Evolutionary conservation across 1,140 invertebrate genomes (phyloP).

Genomic region (Drosophila sp.): DNA sequence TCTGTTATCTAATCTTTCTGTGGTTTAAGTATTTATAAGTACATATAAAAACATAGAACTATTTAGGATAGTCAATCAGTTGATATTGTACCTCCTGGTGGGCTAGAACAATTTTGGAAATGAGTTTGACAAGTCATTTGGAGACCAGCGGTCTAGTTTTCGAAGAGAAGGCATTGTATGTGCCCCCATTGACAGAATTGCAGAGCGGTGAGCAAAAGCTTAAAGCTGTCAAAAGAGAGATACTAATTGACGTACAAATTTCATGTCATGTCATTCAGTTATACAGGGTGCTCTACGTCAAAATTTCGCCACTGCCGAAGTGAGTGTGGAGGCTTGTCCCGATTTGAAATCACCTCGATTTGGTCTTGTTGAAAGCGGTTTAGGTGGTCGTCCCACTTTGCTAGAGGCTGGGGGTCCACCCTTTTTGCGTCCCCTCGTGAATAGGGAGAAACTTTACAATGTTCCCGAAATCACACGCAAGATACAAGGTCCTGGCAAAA

Average conservation of each 20-base stretch:
- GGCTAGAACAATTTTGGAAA: slow-evolving; percentile 2
- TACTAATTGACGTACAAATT: too few relatives aligned
- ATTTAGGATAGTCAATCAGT: too few relatives aligned
- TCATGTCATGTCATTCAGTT: slow-evolving; percentile 84
- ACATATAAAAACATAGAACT: too few relatives aligned
- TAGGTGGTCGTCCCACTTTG: slow-evolving; percentile 89
- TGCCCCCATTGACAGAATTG: slow-evolving; percentile 84
- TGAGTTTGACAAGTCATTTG: slow-evolving; percentile 53
- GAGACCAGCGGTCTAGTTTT: slow-evolving; percentile 76
- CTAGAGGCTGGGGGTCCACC: slow-evolving; percentile 93
- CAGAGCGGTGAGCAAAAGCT: slow-evolving; percentile 82
- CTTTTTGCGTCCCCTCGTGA: slow-evolving; percentile 90
- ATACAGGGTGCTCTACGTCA: slow-evolving; percentile 87
- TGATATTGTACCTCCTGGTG: too few relatives aligned
- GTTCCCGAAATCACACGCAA: slow-evolving; percentile 85
- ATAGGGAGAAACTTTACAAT: slow-evolving; percentile 92
- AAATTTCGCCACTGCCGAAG: slow-evolving; percentile 89
- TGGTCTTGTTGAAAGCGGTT: slow-evolving; percentile 89
- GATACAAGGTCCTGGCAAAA: slow-evolving; percentile 78
- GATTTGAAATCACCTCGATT: slow-evolving; percentile 91
- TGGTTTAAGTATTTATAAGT: too few relatives aligned
- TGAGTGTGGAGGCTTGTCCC: slow-evolving; percentile 92
- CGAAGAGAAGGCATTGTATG: slow-evolving; percentile 82
- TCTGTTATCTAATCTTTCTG: not conserved
- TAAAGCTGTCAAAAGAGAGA: not conserved